Conservation (phyloP, 2,797 vertebrate genomes). For the Alauda arvensis region DNA sequence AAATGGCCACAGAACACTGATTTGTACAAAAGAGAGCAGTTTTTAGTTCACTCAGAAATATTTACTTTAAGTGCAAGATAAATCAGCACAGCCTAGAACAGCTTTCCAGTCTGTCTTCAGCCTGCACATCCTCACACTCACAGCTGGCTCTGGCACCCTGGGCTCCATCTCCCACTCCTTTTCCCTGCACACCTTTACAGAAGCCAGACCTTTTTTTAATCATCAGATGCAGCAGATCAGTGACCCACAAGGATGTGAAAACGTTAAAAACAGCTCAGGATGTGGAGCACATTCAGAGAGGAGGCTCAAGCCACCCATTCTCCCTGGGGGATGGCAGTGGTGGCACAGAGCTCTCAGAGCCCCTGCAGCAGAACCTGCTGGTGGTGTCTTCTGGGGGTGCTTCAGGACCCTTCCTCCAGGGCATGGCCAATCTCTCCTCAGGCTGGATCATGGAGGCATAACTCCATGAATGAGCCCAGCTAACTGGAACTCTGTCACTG, state of each 20-base stretch:
- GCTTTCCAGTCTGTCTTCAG: background rate
- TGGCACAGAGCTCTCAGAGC: background rate
- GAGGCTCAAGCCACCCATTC: background rate
- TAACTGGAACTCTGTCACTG: background rate
- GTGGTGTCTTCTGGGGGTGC: background rate
- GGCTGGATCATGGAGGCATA: background rate
- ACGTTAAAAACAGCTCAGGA: background rate
- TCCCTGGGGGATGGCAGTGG: background rate
- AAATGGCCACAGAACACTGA: background rate
- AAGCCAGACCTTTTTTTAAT: background rate
- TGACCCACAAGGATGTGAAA: background rate
- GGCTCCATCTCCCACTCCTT: background rate
- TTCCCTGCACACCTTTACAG: background rate
- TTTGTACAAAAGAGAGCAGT: background rate
- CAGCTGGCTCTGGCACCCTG: background rate
- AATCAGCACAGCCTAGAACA: background rate
- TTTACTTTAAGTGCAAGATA: background rate
- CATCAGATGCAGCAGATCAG: background rate
- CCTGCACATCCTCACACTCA: background rate
- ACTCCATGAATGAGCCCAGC: background rate
- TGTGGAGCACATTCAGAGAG: fast-evolving
- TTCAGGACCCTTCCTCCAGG: background rate
- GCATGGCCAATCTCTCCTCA: background rate
- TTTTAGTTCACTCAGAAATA: background rate
- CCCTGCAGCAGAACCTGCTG: background rate